Conservation (phyloP, 2,113 vertebrate species). For the Micronycteris hirsuta region DNA sequence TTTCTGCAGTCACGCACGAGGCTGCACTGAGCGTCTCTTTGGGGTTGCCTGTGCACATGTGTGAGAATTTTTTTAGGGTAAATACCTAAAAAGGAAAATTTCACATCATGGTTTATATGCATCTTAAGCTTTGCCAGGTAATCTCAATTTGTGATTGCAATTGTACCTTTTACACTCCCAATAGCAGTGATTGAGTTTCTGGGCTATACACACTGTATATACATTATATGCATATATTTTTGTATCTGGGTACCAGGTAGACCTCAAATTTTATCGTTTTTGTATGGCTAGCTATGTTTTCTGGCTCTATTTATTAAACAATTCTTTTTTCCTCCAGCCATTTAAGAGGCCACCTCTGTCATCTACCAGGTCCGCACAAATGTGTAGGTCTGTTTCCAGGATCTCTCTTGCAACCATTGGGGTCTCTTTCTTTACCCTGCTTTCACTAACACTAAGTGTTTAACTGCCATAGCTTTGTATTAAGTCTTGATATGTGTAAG, state of each 20-base stretch:
- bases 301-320: not conserved
- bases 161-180: not conserved
- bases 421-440: slow-evolving; percentile 3
- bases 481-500: slow-evolving; percentile 2
- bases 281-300: not conserved
- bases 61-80: not conserved
- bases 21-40: not conserved
- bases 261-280: not conserved
- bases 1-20: not conserved
- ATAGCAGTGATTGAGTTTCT: not conserved
- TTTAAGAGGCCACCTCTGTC: not conserved
- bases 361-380: not conserved
- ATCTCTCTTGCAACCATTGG: not conserved
- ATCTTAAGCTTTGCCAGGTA: not conserved
- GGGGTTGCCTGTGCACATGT: not conserved
- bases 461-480: not conserved
- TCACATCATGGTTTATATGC: not conserved
- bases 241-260: not conserved
- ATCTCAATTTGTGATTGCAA: not conserved
- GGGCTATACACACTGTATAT: too few relatives aligned
- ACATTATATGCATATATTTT: not conserved
- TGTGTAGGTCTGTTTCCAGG: not conserved
- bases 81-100: not conserved
- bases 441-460: not conserved
- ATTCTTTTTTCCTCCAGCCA: not conserved